These are phyloP conservation scores for Aelia acuminata DNA, from an alignment of 2,888 invertebrate species.

Conservation along the genomic window DNA sequence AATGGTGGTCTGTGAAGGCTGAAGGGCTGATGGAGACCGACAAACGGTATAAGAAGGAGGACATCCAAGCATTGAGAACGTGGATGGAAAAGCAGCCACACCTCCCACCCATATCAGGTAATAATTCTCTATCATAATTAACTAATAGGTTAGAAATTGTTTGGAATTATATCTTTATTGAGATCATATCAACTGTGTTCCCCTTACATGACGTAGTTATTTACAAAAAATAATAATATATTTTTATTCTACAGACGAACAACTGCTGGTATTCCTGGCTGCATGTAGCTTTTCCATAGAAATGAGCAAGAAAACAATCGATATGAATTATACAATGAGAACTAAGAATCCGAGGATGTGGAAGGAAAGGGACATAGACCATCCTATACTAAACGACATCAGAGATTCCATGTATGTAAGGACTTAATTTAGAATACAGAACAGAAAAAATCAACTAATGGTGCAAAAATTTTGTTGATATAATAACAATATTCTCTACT, in stretches of 20 bases:
- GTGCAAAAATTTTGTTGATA: too few relatives aligned
- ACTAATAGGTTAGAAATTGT: too few relatives aligned
- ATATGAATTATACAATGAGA: slow-evolving; percentile 66
- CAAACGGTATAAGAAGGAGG: slow-evolving; percentile 62
- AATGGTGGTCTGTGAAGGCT: slow-evolving; percentile 59
- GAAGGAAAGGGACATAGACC: slow-evolving; percentile 63
- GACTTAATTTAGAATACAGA: too few relatives aligned
- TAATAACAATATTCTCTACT: too few relatives aligned
- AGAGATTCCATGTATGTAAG: slow-evolving; percentile 38
- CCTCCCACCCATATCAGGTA: slow-evolving; percentile 63
- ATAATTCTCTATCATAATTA: neutral
- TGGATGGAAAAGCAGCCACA: slow-evolving; percentile 65
- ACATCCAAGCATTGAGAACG: slow-evolving; percentile 63
- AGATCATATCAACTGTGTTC: too few relatives aligned
- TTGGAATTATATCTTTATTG: too few relatives aligned
- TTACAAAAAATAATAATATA: neutral
- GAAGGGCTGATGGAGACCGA: slow-evolving; percentile 63
- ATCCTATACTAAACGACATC: neutral
- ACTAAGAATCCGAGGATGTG: slow-evolving; percentile 66
- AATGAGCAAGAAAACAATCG: slow-evolving; percentile 66
- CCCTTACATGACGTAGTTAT: too few relatives aligned
- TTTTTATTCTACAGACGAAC: slow-evolving; percentile 63
- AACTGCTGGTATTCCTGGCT: slow-evolving; percentile 66
- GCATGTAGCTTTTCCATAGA: slow-evolving; percentile 66
- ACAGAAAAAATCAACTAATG: too few relatives aligned